Evolutionary conservation across 2,888 invertebrate genomes (phyloP).

Genomic region (Drymonia ruficornis): DNA sequence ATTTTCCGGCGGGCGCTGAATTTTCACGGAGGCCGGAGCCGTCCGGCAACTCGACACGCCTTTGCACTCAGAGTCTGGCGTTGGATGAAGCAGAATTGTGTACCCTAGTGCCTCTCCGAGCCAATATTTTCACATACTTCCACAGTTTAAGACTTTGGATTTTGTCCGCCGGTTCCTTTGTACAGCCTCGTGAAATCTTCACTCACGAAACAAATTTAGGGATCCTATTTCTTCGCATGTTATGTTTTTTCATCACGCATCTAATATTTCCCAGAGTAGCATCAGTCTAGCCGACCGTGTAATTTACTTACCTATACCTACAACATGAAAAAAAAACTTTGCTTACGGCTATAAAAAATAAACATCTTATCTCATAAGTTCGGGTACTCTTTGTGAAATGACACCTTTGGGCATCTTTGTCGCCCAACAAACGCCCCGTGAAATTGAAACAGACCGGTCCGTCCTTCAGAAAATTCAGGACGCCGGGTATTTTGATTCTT

Average conservation of each 20-base stretch:
- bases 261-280: constrained; percentile 14
- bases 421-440: constrained; percentile 81
- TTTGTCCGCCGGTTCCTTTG: constrained; percentile 30
- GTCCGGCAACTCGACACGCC: constrained; percentile 75
- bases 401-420: constrained; percentile 80
- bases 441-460: constrained; percentile 80
- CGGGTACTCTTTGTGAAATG: constrained; percentile 73
- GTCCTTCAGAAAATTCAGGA: constrained; percentile 62
- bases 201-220: constrained; percentile 2
- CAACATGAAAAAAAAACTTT: constrained; percentile 50
- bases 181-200: constrained; percentile 12
- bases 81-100: constrained; percentile 71
- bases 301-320: constrained; percentile 40
- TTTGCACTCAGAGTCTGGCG: constrained; percentile 79
- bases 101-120: constrained; percentile 60
- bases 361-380: constrained; percentile 71
- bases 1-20: constrained; percentile 74
- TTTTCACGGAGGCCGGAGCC: constrained; percentile 72
- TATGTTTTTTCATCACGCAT: constrained; percentile 2
- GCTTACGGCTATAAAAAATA: constrained; percentile 59
- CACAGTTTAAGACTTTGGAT: constrained; percentile 56
- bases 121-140: constrained; percentile 71
- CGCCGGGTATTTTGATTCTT: constrained; percentile 60
- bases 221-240: background rate
- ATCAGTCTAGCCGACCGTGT: constrained; percentile 34